Percentiles rank a stretch among this genome's conserved stretches.
These are phyloP conservation scores for Threskiornis aethiopicus DNA, from an alignment of 2,797 vertebrate genomes.

Conservation along the genomic window DNA sequence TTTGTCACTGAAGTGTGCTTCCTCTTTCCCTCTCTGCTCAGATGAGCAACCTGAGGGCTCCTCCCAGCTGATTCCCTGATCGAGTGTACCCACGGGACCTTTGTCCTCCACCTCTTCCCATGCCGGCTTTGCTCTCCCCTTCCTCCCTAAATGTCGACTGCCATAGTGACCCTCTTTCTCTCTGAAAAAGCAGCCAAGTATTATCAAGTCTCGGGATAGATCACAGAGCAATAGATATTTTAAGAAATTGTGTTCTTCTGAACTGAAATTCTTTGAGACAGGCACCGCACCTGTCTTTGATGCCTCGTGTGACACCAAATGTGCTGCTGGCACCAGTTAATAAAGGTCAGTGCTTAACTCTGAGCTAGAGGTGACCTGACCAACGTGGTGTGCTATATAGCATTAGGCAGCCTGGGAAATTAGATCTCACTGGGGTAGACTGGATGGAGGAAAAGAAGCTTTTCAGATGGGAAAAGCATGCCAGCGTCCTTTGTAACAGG, in stretches of 20 bases:
- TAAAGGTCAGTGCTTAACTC: conserved; percentile 19
- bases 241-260: not conserved
- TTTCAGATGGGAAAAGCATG: not conserved
- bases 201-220: not conserved
- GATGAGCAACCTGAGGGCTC: not conserved
- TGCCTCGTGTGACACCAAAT: not conserved
- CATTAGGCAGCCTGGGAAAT: not conserved
- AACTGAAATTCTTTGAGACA: not conserved
- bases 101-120: not conserved
- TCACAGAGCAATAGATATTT: not conserved
- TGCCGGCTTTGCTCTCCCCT: not conserved
- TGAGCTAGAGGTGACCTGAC: not conserved
- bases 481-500: not conserved
- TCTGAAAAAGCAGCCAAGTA: not conserved
- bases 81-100: not conserved
- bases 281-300: not conserved
- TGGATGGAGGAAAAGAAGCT: not conserved
- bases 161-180: not conserved
- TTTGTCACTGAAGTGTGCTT: not conserved
- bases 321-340: not conserved
- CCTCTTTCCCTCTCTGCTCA: not conserved
- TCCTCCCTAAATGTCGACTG: not conserved
- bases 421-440: not conserved
- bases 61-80: not conserved
- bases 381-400: not conserved